Evolutionary conservation across 2,888 invertebrate species (phyloP), one percentile per base, ranked within the genome.

Genomic region (Temnothorax unifasciatus): DNA sequence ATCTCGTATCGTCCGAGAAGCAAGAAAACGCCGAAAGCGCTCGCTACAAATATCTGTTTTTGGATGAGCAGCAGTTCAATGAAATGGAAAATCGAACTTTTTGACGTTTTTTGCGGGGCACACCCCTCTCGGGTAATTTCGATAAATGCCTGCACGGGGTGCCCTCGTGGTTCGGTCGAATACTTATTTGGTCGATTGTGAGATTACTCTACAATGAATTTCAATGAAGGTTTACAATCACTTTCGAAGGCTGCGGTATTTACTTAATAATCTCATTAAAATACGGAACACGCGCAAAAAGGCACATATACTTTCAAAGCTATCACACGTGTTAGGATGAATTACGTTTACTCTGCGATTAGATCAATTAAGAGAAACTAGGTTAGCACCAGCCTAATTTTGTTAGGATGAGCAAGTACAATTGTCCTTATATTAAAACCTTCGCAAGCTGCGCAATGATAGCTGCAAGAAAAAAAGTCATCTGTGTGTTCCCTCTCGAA

Each of bases 181-280:
- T 90, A 92, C 90, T 92, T 93, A 93, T 92, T 93, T 92, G 92
- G 92, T 94, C 92, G 92, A 93, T 90, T 90, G 92, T 93, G 91
- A 93, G 89, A 93, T 92, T 92, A 94, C 90, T 94, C 94, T 94
- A 94, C 85, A 94, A 94, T 91, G 90, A 93, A 93, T 92, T 93
- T 92, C 87, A 93, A 92, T 88, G 90, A 86, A 91, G 88, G 87
- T 91, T 89, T 91, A 91, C 88, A 89, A 89, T 87, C 73, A 83
- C 79, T 87, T 41, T 79, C 38, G 75, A 63, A 89, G 91, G 86
- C 86, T 88, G 87, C 85, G 77, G 83, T 87, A 89, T 71, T 87
- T 87, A 83, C 75, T 90, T 88, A 87, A 61, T 85, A 88, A 85
- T 90, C 87, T 88, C 86, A 86, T 91, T 89, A 86, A 84, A 54